phyloP scores from a whole-genome alignment of 2,888 invertebrate species.

The Andrena minutula region DNA sequence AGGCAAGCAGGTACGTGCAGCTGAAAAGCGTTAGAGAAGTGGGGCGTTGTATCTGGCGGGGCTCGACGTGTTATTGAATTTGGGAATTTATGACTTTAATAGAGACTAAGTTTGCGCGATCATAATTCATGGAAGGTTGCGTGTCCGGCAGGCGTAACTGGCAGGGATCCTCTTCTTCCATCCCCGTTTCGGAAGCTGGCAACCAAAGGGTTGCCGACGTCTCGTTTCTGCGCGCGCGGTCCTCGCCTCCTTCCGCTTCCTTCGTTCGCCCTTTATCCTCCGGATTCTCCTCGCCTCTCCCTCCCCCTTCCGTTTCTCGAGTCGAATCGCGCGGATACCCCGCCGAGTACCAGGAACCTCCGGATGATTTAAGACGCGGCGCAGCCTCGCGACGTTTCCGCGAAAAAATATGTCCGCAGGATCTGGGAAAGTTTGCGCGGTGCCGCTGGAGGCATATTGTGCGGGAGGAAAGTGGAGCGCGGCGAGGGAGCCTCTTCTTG shows the following conservation, averaged over 20 bases:
- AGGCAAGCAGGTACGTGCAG: background rate
- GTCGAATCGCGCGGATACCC: conserved; percentile 56
- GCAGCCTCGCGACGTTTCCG: conserved; percentile 25
- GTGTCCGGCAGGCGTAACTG: conserved; percentile 75
- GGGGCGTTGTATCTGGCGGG: conserved; percentile 61
- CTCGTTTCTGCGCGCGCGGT: background rate
- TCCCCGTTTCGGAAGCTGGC: conserved; percentile 24
- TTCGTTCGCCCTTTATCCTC: conserved; percentile 25
- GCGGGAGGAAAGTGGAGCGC: background rate
- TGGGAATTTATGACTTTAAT: conserved; percentile 84
- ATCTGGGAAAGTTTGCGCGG: conserved; percentile 36
- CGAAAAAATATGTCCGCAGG: conserved; percentile 63
- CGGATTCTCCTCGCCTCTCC: background rate
- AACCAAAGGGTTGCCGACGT: conserved; percentile 29
- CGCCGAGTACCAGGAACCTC: conserved; percentile 34
- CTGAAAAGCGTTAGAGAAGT: background rate
- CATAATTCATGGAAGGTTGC: conserved; percentile 81
- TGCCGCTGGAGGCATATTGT: conserved; percentile 34
- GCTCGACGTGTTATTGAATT: conserved; percentile 81
- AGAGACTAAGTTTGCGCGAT: conserved; percentile 80
- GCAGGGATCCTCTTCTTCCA: conserved; percentile 42
- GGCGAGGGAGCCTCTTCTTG: conserved; percentile 17
- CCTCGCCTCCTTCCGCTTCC: conserved; percentile 10
- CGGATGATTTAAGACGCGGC: conserved; percentile 64
- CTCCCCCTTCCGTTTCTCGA: conserved; percentile 30